These are phyloP conservation scores for Oligia strigilis DNA, from an alignment of 2,888 invertebrate genomes.

Conservation along the genomic window DNA sequence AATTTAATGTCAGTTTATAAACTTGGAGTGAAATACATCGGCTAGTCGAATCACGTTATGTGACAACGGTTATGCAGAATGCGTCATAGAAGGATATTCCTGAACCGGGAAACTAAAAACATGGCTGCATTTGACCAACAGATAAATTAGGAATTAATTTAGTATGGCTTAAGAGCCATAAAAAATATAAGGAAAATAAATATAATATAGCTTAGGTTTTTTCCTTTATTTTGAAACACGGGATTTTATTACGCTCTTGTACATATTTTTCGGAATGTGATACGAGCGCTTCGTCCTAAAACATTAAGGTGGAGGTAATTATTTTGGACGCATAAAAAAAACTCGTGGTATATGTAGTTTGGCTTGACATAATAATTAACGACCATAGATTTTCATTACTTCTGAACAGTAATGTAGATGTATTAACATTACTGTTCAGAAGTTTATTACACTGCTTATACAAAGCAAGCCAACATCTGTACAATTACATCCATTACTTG, in stretches of 20 bases:
- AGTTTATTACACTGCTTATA: conserved; percentile 7
- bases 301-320: neutral
- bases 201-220: neutral
- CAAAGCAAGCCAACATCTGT: conserved; percentile 22
- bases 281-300: neutral
- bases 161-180: too few relatives aligned
- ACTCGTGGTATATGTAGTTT: neutral
- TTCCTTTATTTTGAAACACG: neutral
- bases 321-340: conserved; percentile 1
- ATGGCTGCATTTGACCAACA: neutral
- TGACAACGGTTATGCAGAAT: conserved; percentile 27
- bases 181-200: neutral
- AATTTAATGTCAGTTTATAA: conserved; percentile 33
- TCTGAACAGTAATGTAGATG: too few relatives aligned
- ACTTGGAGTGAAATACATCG: conserved; percentile 20
- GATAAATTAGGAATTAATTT: neutral
- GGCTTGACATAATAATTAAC: conserved; percentile 10
- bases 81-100: conserved; percentile 29
- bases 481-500: conserved; percentile 27
- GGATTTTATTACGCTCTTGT: neutral
- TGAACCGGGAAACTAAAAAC: conserved; percentile 12
- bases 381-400: conserved; percentile 16
- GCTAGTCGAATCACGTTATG: conserved; percentile 36
- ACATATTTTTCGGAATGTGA: neutral
- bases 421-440: neutral